Base-by-base conservation (phyloP, 2,888 invertebrate genomes). In the Pyrocoelia pectoralis region DNA sequence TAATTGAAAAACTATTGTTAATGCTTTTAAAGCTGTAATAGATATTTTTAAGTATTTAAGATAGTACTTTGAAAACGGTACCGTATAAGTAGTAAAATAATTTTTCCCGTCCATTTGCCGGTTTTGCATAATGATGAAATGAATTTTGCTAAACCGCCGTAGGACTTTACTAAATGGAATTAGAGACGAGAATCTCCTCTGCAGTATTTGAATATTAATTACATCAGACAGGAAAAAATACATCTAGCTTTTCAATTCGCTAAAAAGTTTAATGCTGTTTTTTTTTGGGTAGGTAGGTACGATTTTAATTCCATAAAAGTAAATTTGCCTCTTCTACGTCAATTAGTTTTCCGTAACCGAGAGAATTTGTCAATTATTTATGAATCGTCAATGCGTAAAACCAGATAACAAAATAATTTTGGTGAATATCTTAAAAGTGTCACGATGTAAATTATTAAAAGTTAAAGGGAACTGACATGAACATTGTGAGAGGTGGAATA, bases 371-470 rank as follows among this genome's bases (percentile, higher is more conserved):
- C 61, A 55, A 55, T 49, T n/a, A n/a, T n/a, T 49, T 49, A 61
- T 41, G 54, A 50, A 46, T 19, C 18, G 38, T 6, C 49, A 61
- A 55, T 50, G 50, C 13, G 55, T 41, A 15, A 29, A 55, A 60
- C 60, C 53, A 60, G 60, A 49, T 54, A 60, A 54, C 55, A 54
- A 61, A 49, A 50, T 55, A 55, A 61, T 61, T 55, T 61, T 17
- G 56, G 52, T 53, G 56, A 33, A 68, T 73, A 73, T 74, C 74
- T 74, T 75, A 74, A 74, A 73, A 73, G 75, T 73, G 74, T 74
- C 74, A 72, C 69, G 73, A 74, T 72, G 72, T 75, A 76, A 78
- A 75, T 78, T 78, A 78, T 77, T 76, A 77, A 78, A 77, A 77
- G 76, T 77, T 77, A 73, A 75, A 73, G 72, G 68, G 69, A 70